Base-by-base conservation (phyloP, 2,888 invertebrate genomes). In the Platypus cylindrus region DNA sequence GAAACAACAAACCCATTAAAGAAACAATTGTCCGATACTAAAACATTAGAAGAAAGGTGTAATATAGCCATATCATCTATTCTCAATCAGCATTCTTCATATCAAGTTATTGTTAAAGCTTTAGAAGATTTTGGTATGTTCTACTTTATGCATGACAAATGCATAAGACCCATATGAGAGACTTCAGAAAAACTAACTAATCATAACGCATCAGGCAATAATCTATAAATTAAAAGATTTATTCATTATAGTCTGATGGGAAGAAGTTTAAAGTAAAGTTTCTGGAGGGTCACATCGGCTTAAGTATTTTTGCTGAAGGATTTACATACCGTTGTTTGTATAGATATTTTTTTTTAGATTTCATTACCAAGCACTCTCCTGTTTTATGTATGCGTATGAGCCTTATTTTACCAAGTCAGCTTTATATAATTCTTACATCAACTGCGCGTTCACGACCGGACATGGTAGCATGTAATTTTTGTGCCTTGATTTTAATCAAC, bases 401-500 rank as follows among this genome's bases (percentile, higher is more conserved):
- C 30, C 37, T 54, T 20, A 26, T 51, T n/a, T 41, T 66, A 29
- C 53, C 62, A 2, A 49, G 57, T n/a, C 53, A 52, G 20, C 44
- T 67, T 11, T 66, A 65, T 42, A 40, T 51, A 5, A 50, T 60
- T 16, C 48, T 67, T 16, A 47, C 40, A 3, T 45, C 49, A 8
- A 53, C 68, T 2, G 73, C 70, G 50, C 65, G 76, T 42, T 76
- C 77, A 16, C 58, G 71, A 32, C 73, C 74, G 2, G 73, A 75
- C 50, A 64, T 73, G 46, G 66, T 70, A 44, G 64, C 70, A 29
- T 62, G 71, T 29, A 65, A 65, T 26, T 60, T 62, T 11, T 69
- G 68, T 1, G 63, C 68, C 3, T 65, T 67, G 12, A 68, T 80
- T 26, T 65, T 82, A 18, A 70, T 80, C 26, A 81, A 79, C 51